Conservation (phyloP, 2,113 vertebrate species). For the Microtus oregoni region DNA sequence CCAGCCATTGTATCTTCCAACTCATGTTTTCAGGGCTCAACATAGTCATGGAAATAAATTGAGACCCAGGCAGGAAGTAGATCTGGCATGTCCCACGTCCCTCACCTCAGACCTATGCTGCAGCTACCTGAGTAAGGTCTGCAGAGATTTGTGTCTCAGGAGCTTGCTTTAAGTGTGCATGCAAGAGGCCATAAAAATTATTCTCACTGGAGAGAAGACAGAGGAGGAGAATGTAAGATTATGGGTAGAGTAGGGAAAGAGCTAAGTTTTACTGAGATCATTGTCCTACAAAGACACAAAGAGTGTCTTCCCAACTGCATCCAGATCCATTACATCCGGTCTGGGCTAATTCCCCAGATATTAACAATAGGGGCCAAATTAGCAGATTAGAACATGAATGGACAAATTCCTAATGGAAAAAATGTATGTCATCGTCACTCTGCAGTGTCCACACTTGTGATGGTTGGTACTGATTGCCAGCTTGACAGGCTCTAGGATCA, state of each 20-base stretch:
- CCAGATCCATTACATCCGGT: neutral
- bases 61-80: neutral
- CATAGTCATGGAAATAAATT: neutral
- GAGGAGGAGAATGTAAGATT: neutral
- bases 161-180: neutral
- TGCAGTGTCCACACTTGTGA: neutral
- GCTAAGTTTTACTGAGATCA: neutral
- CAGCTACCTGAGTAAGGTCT: neutral
- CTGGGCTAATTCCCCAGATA: neutral
- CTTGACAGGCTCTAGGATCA: neutral
- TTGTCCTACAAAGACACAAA: neutral
- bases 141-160: neutral
- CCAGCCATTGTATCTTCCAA: neutral
- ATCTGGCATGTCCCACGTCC: neutral
- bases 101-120: neutral
- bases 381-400: neutral
- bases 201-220: neutral
- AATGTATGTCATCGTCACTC: neutral
- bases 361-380: neutral
- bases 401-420: constrained; percentile 20
- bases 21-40: neutral
- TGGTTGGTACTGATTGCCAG: neutral
- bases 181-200: neutral
- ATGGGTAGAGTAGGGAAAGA: neutral
- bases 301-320: neutral